Base-by-base conservation (phyloP, 2,888 invertebrate species). In the Leucoma salicis region DNA sequence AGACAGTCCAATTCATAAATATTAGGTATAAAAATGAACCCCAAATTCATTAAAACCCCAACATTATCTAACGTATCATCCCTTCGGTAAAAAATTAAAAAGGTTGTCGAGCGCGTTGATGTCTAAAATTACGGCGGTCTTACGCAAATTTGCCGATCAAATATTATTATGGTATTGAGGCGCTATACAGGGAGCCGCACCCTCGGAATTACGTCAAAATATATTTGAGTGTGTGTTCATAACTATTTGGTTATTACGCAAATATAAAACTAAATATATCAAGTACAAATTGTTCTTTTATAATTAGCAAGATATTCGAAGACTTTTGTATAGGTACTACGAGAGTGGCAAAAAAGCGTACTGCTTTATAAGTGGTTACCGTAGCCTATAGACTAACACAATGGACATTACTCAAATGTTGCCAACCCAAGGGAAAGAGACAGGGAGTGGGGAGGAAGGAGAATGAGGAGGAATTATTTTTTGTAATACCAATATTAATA, bases 41-140 rank as follows among this genome's bases (percentile, higher is more conserved):
- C 51, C 49, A 49, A 49, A 57, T 57, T 61, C 51, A 59, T 59
- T 57, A 57, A 39, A 53, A 49, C 29, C 7, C 13, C 36, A 40
- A 48, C 50, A 36, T 35, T 53, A 55, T 58, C 61, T 53, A 45
- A 28, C 39, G 18, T 15, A 40, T 40, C 39, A 41, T 46, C 54
- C 52, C 45, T 42, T 45, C 36, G 37, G 39, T 40, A 35, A 53
- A 56, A 55, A 56, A 44, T 39, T 39, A 40, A 40, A 49, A 46
- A 50, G 47, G 42, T 48, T 38, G 33, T 41, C 39, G 37, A 46
- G 57, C 64, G 73, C 78, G 73, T 71, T 75, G 74, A 78, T 69
- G 78, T 77, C 69, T 76, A 70, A 78, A 78, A 76, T 78, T 77
- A 74, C 67, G 63, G 52, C 50, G 62, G 51, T 54, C 65, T 66